phyloP scores from a whole-genome alignment of 2,797 vertebrate genomes.

The Coranthus polyacanthus region DNA sequence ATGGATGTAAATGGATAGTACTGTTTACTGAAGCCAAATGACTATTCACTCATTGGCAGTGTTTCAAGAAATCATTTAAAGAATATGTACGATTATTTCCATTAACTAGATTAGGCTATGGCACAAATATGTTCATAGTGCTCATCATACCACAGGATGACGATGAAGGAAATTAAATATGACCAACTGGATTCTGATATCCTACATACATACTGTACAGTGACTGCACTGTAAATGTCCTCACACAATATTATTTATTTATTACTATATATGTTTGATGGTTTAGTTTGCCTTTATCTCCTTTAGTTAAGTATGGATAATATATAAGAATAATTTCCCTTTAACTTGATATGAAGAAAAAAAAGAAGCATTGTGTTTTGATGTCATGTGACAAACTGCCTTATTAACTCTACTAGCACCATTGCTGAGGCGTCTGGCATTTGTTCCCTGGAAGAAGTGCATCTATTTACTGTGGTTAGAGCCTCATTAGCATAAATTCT shows the following conservation, averaged over 20 bases:
- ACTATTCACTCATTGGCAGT: conserved; percentile 32
- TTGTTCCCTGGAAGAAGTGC: conserved; percentile 27
- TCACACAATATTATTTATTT: too few relatives aligned
- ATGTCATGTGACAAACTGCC: conserved; percentile 26
- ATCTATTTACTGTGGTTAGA: conserved; percentile 33
- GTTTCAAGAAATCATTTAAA: conserved; percentile 23
- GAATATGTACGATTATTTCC: conserved; percentile 9
- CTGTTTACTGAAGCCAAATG: conserved; percentile 16
- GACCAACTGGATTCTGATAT: not conserved
- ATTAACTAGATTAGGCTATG: conserved; percentile 5
- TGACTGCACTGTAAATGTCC: too few relatives aligned
- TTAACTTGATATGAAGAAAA: conserved; percentile 7
- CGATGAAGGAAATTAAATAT: not conserved
- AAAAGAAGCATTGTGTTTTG: too few relatives aligned
- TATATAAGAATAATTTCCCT: conserved; percentile 10
- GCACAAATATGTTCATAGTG: conserved; percentile 10
- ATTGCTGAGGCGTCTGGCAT: conserved; percentile 28
- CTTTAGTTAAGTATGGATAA: too few relatives aligned
- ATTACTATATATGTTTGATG: too few relatives aligned
- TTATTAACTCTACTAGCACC: conserved; percentile 35
- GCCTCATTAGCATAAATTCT: conserved; percentile 52
- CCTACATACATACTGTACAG: not conserved
- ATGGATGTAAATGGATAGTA: too few relatives aligned
- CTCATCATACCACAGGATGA: conserved; percentile 1
- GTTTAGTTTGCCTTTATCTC: too few relatives aligned